Evolutionary conservation across 2,888 invertebrate genomes (phyloP), one percentile per base, ranked within the genome.

Genomic region (Euproctis similis): DNA sequence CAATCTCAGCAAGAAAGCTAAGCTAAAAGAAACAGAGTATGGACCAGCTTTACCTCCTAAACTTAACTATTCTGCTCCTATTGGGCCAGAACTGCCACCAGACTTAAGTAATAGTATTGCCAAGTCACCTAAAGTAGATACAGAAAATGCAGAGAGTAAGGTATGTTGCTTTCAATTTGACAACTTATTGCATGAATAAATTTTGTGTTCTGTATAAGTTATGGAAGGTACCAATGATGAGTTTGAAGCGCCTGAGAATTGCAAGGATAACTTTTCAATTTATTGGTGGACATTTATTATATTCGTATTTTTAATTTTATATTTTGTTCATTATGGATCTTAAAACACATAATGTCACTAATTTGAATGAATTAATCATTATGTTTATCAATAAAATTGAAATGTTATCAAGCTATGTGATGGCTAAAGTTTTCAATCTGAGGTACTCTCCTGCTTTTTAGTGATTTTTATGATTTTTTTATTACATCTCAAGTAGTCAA

Each of bases 341-440:
- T 12, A 3, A 32, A 34, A 24, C 31, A 40, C 38, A 53, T 46
- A 38, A 46, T 54, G 30, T 33, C 31, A 53, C 26, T 40, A 46
- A 53, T 53, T 34, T 34, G 34, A 36, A 24, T 34, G n/a, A n/a
- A n/a, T 16, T 34, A 39, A 34, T 22, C 29, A 26, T 22, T 22
- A 14, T 30, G 26, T 34, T 48, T 59, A 42, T 41, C 40, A 65
- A 61, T 50, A 30, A 30, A 27, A 41, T 59, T 64, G 59, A 39
- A 46, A 22, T 33, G 31, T 65, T 69, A 68, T 64, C 34, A 33
- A 44, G 71, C 67, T 45, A 28, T 59, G 41, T 75, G 78, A 84
- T 75, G 81, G 67, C 48, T 62, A 73, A 86, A 81, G 84, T 81
- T 75, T 80, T 80, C 73, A 86, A 87, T 73, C 80, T 87, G 74